Base-by-base conservation (phyloP, 2,888 invertebrate species). In the Luperina nickerlii region DNA sequence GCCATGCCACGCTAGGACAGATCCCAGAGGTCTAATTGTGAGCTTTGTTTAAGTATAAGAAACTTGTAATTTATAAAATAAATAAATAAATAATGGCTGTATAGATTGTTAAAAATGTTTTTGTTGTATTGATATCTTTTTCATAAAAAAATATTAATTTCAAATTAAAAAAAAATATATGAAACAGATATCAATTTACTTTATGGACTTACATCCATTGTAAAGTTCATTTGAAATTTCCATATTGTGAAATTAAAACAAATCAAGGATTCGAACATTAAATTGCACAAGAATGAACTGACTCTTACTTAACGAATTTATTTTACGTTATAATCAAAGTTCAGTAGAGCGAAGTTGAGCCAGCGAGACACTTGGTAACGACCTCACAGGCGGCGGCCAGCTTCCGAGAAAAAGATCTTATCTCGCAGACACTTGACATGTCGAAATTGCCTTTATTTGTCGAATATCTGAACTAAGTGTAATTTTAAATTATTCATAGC, bases 321-420 rank as follows among this genome's bases (percentile, higher is more conserved):
- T 85, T 84, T 87, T 38, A 74, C 84, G 79, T 87, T 85, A 78
- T 88, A 83, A 83, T 88, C 81, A 77, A 83, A 81, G 76, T 86
- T 79, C 68, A 79, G 83, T 77, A 86, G 81, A 77, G 78, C 81
- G 76, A 75, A 81, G 76, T 81, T 79, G 74, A 88, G 75, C 68
- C 72, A 82, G 76, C 78, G 74, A 80, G 86, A 78, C 84, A 88
- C 69, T 83, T 83, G 78, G 87, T 88, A 86, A 87, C 76, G 88
- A 83, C 70, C 77, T 81, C 72, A 71, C 87, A 77, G 74, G 68
- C 83, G 57, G 51, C 70, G 75, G 27, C 79, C 78, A 86, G 87
- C 74, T 81, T 78, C 78, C 83, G 68, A 71, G 84, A 72, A 81
- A 83, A 81, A 84, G 81, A 86, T 88, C 76, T 69, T 88, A 87